Conservation (phyloP, 1,140 invertebrate genomes). For the Calliopsis andreniformis region DNA sequence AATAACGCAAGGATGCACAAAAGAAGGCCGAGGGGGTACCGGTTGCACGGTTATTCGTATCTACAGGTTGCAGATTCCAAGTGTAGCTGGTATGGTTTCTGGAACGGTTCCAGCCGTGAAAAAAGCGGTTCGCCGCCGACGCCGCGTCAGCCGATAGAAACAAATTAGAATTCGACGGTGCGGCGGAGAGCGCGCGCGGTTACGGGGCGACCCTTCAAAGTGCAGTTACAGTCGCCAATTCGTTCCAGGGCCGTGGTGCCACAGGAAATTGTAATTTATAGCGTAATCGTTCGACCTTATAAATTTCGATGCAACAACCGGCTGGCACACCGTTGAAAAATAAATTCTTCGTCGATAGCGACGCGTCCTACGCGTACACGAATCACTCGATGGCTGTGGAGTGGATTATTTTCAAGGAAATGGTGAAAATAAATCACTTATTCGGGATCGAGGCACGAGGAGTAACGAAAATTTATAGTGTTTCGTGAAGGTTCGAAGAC, state of each 20-base stretch:
- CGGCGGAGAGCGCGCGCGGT: background rate
- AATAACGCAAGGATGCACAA: constrained; percentile 9
- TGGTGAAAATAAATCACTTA: too few species aligned
- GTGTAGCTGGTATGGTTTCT: constrained; percentile 24
- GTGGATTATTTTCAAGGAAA: too few species aligned
- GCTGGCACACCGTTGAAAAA: background rate
- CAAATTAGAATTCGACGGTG: constrained; percentile 51
- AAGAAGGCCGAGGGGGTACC: constrained; percentile 24
- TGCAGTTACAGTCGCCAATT: constrained; percentile 37
- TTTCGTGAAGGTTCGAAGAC: too few species aligned
- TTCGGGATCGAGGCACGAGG: too few species aligned
- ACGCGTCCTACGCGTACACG: background rate
- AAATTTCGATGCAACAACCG: constrained; percentile 36
- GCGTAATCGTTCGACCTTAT: constrained; percentile 41
- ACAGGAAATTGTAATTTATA: constrained; percentile 55
- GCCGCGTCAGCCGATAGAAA: constrained; percentile 34
- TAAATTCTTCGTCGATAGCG: constrained; percentile 5
- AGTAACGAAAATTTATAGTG: too few species aligned
- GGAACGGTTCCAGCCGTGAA: constrained; percentile 50
- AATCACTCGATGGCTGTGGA: too few species aligned
- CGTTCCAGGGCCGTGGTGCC: constrained; percentile 37
- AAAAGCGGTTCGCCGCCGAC: background rate
- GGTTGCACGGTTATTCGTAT: constrained; percentile 51
- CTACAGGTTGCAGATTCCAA: constrained; percentile 58
- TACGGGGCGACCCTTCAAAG: constrained; percentile 22